Evolutionary conservation across 2,888 invertebrate genomes (phyloP), one percentile per base, ranked within the genome.

Genomic region (Drosophila kanekoi): DNA sequence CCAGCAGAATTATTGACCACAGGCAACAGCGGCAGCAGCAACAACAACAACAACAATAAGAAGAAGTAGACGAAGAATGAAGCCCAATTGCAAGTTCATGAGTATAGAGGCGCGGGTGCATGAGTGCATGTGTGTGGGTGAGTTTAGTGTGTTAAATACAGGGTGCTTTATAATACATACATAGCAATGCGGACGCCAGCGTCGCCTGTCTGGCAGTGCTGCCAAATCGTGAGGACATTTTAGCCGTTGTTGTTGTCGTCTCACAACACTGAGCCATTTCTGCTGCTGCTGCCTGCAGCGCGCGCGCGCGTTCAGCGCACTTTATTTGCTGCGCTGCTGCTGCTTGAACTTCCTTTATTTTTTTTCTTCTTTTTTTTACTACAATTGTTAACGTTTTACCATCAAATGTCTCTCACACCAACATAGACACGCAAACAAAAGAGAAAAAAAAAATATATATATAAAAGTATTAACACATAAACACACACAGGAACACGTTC

Each of bases 261-360:
- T 77, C 79, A 54, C 72, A 79, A 56, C 79, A 75, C 62, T 81
- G 81, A 41, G 81, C 72, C 81, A 81, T 79, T 44, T 48, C 44
- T 57, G 11, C 23, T 41, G 32, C 33, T 49, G 18, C 18, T 41
- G 1, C 16, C 44, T 23, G 48, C 23, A 45, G 48, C 18, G 35
- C 35, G 28, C 28, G 8, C 32, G 28, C 48, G 28, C 28, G 8
- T 32, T 16, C 48, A 47, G 57, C 41, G 41, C 38, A 23, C 37
- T 49, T 44, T 41, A 6, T 1, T 6, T 41, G 23, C 14, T 48
- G 10, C 18, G 41, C 38, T 51, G 53, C 13, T 53, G 43, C 48
- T 23, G 18, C 23, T 57, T 9, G n/a, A 11, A 40, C 10, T 64
- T 63, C 57, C 64, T 45, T 64, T 60, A 8, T 28, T 37, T 41